phyloP scores from a whole-genome alignment of 2,797 vertebrate genomes.

The Acipenser oxyrinchus region DNA sequence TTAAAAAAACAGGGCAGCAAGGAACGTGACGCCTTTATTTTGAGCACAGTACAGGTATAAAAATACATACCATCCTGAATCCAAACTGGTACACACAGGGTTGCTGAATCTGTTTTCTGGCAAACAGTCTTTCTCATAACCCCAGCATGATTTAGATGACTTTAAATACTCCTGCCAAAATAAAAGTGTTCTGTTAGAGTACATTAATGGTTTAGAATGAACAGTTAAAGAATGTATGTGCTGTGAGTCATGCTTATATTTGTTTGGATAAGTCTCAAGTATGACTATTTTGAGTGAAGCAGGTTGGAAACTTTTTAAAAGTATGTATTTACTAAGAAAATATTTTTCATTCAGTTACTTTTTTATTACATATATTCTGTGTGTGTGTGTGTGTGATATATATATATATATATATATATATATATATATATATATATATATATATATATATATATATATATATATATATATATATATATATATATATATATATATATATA shows the following conservation, averaged over 20 bases:
- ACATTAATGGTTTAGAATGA: neutral
- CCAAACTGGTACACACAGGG: conserved; percentile 75
- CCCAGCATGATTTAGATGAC: conserved; percentile 77
- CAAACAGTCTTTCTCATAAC: conserved; percentile 84
- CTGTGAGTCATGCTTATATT: no score
- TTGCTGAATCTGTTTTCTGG: conserved; percentile 70
- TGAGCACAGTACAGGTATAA: no score
- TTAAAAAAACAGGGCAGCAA: no score
- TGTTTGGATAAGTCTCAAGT: no score
- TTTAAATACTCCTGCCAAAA: conserved; percentile 66
- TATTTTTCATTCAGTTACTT: neutral
- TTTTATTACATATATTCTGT: neutral
- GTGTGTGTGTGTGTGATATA: no score
- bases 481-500: neutral
- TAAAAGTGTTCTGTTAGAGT: conserved; percentile 9
- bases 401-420: no score
- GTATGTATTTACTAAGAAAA: no score
- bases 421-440: no score
- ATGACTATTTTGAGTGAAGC: neutral
- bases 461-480: no score
- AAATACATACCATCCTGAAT: conserved; percentile 75
- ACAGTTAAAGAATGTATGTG: neutral
- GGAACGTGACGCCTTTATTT: no score
- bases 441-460: no score
- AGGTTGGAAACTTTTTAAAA: no score